These are phyloP conservation scores for Epinephelus lanceolatus DNA, from an alignment of 2,113 vertebrate species.

Conservation along the genomic window DNA sequence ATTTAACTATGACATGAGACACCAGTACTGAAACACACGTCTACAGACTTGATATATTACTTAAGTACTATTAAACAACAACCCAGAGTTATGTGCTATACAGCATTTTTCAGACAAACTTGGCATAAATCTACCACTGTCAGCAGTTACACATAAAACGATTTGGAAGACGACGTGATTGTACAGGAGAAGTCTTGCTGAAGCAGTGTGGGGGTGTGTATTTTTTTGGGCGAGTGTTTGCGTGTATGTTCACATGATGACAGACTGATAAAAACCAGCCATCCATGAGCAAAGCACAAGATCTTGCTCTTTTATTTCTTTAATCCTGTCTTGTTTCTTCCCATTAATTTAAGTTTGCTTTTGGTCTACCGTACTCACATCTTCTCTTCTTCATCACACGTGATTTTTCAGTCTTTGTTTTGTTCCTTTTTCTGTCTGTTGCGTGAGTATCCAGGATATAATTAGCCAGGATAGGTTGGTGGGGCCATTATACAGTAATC, in stretches of 20 bases:
- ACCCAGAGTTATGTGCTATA: neutral
- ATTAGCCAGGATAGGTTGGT: slow-evolving; percentile 38
- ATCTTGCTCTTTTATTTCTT: neutral
- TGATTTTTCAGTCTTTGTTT: slow-evolving; percentile 2
- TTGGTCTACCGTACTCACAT: neutral
- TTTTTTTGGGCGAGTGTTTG: neutral
- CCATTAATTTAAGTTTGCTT: slow-evolving; percentile 10
- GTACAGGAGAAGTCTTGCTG: neutral
- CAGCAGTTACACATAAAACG: neutral
- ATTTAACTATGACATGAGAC: neutral
- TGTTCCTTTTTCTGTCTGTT: neutral
- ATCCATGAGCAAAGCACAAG: neutral
- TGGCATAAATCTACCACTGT: neutral
- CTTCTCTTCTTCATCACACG: neutral
- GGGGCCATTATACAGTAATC: slow-evolving; percentile 63
- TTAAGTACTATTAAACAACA: neutral
- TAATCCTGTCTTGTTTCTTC: neutral
- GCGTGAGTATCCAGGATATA: slow-evolving; percentile 19
- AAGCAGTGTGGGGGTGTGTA: neutral
- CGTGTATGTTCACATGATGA: slow-evolving; percentile 3
- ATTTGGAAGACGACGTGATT: neutral
- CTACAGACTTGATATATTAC: neutral
- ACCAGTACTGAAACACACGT: neutral
- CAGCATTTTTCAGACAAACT: neutral
- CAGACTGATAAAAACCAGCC: slow-evolving; percentile 5